Percentiles rank a stretch among this genome's conserved stretches.
Evolutionary conservation across 1,140 invertebrate genomes (phyloP).

Genomic region (Babylonia areolata): DNA sequence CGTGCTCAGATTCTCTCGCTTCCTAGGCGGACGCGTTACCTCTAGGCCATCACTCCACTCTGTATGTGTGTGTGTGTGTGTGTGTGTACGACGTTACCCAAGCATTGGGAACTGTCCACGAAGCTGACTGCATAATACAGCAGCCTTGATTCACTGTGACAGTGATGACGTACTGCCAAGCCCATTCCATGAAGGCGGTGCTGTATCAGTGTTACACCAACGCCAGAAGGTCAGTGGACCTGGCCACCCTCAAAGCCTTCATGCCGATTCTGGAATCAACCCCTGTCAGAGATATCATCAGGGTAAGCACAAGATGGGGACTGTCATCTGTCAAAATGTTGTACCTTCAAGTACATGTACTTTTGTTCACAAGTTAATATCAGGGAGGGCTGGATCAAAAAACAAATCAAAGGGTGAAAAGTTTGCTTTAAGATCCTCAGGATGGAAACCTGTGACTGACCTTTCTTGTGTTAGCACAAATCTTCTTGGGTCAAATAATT

Average conservation of each 20-base stretch:
- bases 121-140: too few relatives aligned
- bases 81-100: neutral
- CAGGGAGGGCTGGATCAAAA: neutral
- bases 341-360: neutral
- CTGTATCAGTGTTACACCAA: constrained; percentile 72
- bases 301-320: constrained; percentile 54
- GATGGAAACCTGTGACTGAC: too few relatives aligned
- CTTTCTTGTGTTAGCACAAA: too few relatives aligned
- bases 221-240: constrained; percentile 49
- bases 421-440: neutral
- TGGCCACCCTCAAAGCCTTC: constrained; percentile 65
- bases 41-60: too few relatives aligned
- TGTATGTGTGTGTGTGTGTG: too few relatives aligned
- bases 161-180: constrained; percentile 71
- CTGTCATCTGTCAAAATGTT: neutral
- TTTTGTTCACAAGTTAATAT: neutral
- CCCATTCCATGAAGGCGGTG: constrained; percentile 58
- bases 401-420: neutral
- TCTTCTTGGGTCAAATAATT: too few relatives aligned
- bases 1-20: too few relatives aligned
- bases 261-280: constrained; percentile 57
- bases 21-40: too few relatives aligned
- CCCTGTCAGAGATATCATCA: constrained; percentile 63
- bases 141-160: constrained; percentile 20
- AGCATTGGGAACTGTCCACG: too few relatives aligned